Base-by-base conservation (phyloP, 2,113 vertebrate species). In the Mustela nigripes region DNA sequence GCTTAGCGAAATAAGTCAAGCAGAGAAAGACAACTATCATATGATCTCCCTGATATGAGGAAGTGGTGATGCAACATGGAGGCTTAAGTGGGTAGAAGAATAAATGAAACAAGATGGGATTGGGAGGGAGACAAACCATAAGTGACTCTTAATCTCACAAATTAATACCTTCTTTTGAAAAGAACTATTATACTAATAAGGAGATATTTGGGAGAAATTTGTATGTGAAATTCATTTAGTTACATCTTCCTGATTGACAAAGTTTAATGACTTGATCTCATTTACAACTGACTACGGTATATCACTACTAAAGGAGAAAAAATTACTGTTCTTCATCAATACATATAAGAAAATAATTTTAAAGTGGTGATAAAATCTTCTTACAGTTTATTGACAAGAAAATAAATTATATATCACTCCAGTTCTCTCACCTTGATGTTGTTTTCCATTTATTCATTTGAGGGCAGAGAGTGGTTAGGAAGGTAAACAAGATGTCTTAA, bases 341-440 rank as follows among this genome's bases (percentile, higher is more conserved):
- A 85, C 83, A 78, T 58, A 33, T 42, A 56, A 63, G 12, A 60
- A 60, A 50, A 81, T n/a, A 76, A 76, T 87, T 91, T 91, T 94
- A 87, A 95, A 78, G 18, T 62, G 6, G 48, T 50, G 28, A 92
- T 90, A 69, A 92, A 76, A 79, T 42, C 22, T 50, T 94, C 76
- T 58, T 63, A 84, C 15, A 56, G 89, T 91, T 91, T 84, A 89
- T 63, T 92, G 79, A 96, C 39, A 94, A 76, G 79, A 86, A 84
- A 94, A 19, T 33, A 58, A 88, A 92, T 76, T 39, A 50, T 56
- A 6, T 69, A 53, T 78, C 28, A 88, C 50, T 82, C 31, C 26
- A 85, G 31, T 58, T 91, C 39, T 39, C 50, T 83, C 45, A 12
- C 8, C 36, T 95, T 94, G n/a, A 50, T 58, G 42, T 39, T 92